Evolutionary conservation across 2,888 invertebrate species (phyloP).

Genomic region (Temnothorax unifasciatus): DNA sequence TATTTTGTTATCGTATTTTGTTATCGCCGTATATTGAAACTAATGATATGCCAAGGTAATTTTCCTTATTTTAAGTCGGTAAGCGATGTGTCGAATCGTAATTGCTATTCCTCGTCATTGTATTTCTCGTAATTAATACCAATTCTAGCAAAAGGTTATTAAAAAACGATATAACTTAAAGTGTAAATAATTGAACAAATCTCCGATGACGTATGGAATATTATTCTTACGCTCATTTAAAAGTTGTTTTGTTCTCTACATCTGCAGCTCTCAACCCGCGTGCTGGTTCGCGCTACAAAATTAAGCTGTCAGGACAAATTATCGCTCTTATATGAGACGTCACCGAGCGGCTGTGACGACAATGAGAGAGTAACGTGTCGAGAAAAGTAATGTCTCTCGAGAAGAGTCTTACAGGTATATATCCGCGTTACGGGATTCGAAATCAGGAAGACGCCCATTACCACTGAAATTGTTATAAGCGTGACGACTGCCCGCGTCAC

Average conservation of each 20-base stretch:
- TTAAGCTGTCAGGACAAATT: slow-evolving; percentile 10
- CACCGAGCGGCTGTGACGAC: background rate
- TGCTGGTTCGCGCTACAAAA: background rate
- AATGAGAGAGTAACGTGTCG: slow-evolving; percentile 19
- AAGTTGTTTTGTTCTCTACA: too few relatives aligned
- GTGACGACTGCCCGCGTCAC: slow-evolving; percentile 64
- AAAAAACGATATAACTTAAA: background rate
- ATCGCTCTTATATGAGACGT: background rate
- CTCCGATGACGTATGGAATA: background rate
- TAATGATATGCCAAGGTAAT: background rate
- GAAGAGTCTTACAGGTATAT: slow-evolving; percentile 34
- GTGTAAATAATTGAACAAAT: background rate
- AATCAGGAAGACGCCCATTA: slow-evolving; percentile 73
- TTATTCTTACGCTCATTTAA: background rate
- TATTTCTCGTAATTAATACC: background rate
- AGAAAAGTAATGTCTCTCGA: slow-evolving; percentile 41
- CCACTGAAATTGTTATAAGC: slow-evolving; percentile 69
- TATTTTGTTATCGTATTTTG: background rate
- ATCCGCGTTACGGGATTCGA: slow-evolving; percentile 60
- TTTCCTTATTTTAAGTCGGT: background rate
- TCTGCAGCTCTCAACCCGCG: background rate
- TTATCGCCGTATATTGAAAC: background rate
- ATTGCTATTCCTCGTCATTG: background rate
- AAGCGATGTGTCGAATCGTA: background rate
- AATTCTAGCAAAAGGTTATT: background rate